Percentiles rank a stretch among this genome's conserved stretches.
These are phyloP conservation scores for Digitonthophagus gazella DNA, from an alignment of 2,888 invertebrate species.

Conservation along the genomic window DNA sequence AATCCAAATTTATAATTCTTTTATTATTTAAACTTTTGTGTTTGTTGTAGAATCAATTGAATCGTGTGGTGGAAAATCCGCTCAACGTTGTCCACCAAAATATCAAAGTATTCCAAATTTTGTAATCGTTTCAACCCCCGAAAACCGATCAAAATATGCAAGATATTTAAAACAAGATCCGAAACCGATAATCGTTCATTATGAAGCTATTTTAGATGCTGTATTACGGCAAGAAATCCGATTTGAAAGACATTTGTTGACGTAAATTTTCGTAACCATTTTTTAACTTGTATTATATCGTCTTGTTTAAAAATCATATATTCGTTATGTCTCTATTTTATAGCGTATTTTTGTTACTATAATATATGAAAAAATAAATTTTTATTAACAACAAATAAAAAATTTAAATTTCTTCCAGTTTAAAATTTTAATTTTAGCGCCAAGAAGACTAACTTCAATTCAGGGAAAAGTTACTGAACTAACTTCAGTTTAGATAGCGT, in stretches of 20 bases:
- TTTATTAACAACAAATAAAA: background rate
- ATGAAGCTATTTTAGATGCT: conserved; percentile 49
- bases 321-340: background rate
- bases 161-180: conserved; percentile 41
- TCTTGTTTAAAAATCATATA: conserved; percentile 7
- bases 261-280: conserved; percentile 13
- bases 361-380: background rate
- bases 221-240: conserved; percentile 44
- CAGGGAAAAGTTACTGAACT: background rate
- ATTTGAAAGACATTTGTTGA: conserved; percentile 21
- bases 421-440: too few species aligned
- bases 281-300: conserved; percentile 4
- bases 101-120: conserved; percentile 33
- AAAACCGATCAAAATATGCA: conserved; percentile 42
- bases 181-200: conserved; percentile 39
- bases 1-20: background rate
- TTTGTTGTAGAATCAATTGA: conserved; percentile 44
- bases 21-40: background rate
- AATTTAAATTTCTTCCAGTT: background rate
- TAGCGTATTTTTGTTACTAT: background rate
- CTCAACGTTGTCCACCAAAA: conserved; percentile 38
- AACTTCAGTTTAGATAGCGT: background rate
- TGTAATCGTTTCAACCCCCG: conserved; percentile 41
- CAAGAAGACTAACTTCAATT: background rate
- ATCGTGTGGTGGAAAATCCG: conserved; percentile 47